Evolutionary conservation across 2,888 invertebrate species (phyloP).

Genomic region (Lypha dubia): DNA sequence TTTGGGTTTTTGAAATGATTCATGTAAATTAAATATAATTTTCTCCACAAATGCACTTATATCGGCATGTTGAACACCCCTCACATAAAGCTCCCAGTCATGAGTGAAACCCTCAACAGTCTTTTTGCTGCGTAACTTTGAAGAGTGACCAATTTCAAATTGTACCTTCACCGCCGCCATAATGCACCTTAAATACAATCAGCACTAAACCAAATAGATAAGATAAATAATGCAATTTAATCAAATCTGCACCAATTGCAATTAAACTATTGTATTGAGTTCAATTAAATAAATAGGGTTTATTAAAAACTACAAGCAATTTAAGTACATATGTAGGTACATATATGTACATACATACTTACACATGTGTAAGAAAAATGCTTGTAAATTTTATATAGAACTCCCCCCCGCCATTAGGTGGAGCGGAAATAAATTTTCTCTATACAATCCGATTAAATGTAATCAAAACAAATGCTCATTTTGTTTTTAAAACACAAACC

Average conservation of each 20-base stretch:
- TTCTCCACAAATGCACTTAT: constrained; percentile 96
- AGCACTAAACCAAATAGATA: constrained; percentile 35
- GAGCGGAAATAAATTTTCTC: constrained; percentile 58
- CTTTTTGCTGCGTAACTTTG: constrained; percentile 90
- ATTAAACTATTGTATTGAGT: constrained; percentile 14
- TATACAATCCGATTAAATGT: constrained; percentile 22
- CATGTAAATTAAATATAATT: constrained; percentile 95
- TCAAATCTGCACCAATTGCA: neutral
- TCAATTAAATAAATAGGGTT: constrained; percentile 27
- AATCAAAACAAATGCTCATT: constrained; percentile 39
- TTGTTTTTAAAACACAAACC: neutral
- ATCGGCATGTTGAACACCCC: constrained; percentile 93
- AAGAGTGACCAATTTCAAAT: constrained; percentile 96
- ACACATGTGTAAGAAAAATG: constrained; percentile 47
- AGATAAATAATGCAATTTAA: constrained; percentile 20
- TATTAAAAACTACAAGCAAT: neutral
- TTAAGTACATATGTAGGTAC: neutral
- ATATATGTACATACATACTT: too few relatives aligned
- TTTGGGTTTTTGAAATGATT: constrained; percentile 95
- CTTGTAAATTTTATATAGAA: constrained; percentile 42
- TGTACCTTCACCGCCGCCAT: constrained; percentile 90
- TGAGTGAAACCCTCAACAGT: constrained; percentile 97
- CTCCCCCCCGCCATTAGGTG: constrained; percentile 58
- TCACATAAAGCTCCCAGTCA: constrained; percentile 98
- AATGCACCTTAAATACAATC: constrained; percentile 43